Base-by-base conservation (phyloP, 1,140 invertebrate genomes). In the Eciton burchellii region DNA sequence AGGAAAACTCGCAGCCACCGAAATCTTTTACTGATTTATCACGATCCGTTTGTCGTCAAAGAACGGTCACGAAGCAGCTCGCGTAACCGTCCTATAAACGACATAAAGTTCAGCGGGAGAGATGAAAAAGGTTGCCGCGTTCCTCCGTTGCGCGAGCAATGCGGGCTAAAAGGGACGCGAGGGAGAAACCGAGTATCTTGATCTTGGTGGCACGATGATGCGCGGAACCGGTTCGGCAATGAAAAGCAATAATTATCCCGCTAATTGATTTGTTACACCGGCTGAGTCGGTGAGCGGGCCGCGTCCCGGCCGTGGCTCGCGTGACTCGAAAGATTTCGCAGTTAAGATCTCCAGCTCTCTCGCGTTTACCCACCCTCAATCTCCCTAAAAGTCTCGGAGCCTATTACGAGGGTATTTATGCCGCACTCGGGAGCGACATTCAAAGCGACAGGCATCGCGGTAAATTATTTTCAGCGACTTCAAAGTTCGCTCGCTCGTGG, bases 251-350 rank as follows among this genome's bases (percentile, higher is more conserved):
- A 84, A 87, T 88, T 77, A 79, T 74, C 68, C 56, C 62, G 54
- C 71, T 84, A 87, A 87, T 88, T 88, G 86, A 84, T 84, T 87
- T 81, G 85, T 72, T 81, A 71, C 76, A 82, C 45, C 59, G 43
- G 26, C 29, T 60, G 57, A 71, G 59, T 8, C 52, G 26, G 16
- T n/a, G 29, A 41, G 43, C 52, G 26, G 24, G 47, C 66, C 16
- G 49, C 35, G 59, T 41, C 21, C 4, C 29, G 54, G 24, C 29
- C 29, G 41, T 29, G 73, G 47, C 63, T 63, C 29, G 70, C 52
- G 77, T 70, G 21, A 74, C 57, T 81, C 68, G 57, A 81, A 73
- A 68, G 68, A 60, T 70, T 72, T 73, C 43, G 68, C 56, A 79
- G 74, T 81, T 54, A 49, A 79, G 77, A 81, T 54, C 47, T 11